Evolutionary conservation across 2,888 invertebrate genomes (phyloP).

Genomic region (Drosophila falleni): DNA sequence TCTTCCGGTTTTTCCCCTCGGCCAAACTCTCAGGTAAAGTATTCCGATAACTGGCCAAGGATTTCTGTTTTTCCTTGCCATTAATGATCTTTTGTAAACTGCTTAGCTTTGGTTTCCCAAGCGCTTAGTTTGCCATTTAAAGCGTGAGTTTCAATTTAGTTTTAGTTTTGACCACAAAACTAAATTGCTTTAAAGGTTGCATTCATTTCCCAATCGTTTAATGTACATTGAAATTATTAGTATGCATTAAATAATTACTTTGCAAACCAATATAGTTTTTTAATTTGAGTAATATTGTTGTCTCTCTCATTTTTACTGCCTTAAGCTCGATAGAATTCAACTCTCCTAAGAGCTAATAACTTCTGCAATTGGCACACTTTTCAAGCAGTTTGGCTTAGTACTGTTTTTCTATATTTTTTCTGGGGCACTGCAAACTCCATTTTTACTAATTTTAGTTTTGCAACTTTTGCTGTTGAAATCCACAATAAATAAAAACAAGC

Average conservation of each 20-base stretch:
- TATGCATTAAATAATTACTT: background rate
- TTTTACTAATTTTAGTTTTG: conserved; percentile 76
- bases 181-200: conserved; percentile 7
- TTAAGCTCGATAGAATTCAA: conserved; percentile 9
- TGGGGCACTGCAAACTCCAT: conserved; percentile 52
- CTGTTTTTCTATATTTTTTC: conserved; percentile 27
- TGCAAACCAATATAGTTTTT: background rate
- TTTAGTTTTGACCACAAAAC: conserved; percentile 29
- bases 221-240: background rate
- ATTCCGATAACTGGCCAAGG: conserved; percentile 37
- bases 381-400: conserved; percentile 15
- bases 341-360: conserved; percentile 52
- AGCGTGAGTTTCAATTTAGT: conserved; percentile 47
- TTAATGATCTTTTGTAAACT: conserved; percentile 70
- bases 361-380: conserved; percentile 71
- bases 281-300: background rate
- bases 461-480: conserved; percentile 71
- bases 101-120: conserved; percentile 55
- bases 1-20: background rate
- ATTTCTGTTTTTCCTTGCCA: conserved; percentile 30
- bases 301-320: background rate
- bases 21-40: conserved; percentile 53
- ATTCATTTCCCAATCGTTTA: no score
- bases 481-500: conserved; percentile 69
- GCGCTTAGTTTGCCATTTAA: conserved; percentile 25